Conservation (phyloP, 2,888 invertebrate species). For the Phymatocera aterrima region DNA sequence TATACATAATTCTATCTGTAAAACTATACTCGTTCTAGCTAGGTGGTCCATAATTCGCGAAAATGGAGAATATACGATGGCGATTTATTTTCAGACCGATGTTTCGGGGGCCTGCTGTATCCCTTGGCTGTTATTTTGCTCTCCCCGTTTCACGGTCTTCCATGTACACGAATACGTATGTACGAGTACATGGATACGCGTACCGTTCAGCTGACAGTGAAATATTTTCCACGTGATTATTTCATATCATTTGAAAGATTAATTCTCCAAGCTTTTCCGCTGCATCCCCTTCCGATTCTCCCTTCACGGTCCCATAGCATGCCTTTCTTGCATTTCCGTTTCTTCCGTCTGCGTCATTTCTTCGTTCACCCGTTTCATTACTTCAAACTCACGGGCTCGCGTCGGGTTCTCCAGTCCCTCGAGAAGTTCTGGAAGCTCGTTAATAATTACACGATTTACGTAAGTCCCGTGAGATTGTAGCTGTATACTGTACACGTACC, state of each 20-base stretch:
- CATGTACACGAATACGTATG: too few relatives aligned
- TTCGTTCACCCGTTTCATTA: constrained; percentile 33
- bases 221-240: constrained; percentile 46
- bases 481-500: too few relatives aligned
- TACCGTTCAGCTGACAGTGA: constrained; percentile 1
- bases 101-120: constrained; percentile 59
- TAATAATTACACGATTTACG: constrained; percentile 35
- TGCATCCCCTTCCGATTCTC: background rate
- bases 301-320: constrained; percentile 19
- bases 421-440: constrained; percentile 26
- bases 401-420: background rate
- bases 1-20: constrained; percentile 35
- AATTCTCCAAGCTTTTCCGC: constrained; percentile 60
- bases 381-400: background rate
- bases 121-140: constrained; percentile 44
- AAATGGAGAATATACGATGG: constrained; percentile 40
- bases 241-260: constrained; percentile 66
- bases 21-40: constrained; percentile 7
- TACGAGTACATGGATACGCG: too few relatives aligned
- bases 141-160: too few relatives aligned
- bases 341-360: constrained; percentile 24
- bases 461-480: background rate
- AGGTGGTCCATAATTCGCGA: constrained; percentile 45
- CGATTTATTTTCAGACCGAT: constrained; percentile 65
- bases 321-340: background rate